These are phyloP conservation scores for Bothrops jararaca DNA, from an alignment of 2,113 vertebrate species.

Conservation along the genomic window DNA sequence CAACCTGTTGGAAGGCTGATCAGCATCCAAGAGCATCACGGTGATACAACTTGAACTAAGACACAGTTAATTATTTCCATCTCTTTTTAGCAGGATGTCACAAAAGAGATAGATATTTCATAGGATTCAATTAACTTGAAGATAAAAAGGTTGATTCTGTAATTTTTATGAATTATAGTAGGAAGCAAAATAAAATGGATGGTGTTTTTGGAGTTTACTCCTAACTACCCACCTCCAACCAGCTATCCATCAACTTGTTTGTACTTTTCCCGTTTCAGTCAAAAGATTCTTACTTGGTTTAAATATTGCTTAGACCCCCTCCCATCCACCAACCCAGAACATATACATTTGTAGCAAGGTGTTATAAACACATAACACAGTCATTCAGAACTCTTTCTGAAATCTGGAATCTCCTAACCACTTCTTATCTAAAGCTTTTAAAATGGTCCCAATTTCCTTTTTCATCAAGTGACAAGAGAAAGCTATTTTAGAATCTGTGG, in stretches of 20 bases:
- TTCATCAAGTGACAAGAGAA: background rate
- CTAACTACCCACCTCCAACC: background rate
- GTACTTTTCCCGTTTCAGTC: accelerated
- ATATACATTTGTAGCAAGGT: background rate
- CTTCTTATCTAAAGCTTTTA: background rate
- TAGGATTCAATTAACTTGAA: background rate
- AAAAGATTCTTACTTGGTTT: background rate
- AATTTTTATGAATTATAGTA: background rate
- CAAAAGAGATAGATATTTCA: background rate
- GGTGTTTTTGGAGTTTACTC: background rate
- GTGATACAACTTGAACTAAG: background rate
- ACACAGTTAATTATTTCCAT: background rate
- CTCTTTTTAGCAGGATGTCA: background rate
- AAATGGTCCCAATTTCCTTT: background rate
- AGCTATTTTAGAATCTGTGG: background rate
- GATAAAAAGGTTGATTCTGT: background rate
- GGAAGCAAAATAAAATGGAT: background rate
- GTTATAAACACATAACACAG: background rate
- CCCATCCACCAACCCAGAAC: background rate
- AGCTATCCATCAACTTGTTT: background rate
- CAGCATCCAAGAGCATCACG: background rate
- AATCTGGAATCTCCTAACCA: background rate
- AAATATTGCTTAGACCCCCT: background rate
- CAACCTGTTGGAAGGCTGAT: background rate
- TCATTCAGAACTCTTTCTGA: background rate